Percentiles rank a stretch among this genome's conserved stretches.
Evolutionary conservation across 2,888 invertebrate genomes (phyloP).

Genomic region (Pammene fasciana): DNA sequence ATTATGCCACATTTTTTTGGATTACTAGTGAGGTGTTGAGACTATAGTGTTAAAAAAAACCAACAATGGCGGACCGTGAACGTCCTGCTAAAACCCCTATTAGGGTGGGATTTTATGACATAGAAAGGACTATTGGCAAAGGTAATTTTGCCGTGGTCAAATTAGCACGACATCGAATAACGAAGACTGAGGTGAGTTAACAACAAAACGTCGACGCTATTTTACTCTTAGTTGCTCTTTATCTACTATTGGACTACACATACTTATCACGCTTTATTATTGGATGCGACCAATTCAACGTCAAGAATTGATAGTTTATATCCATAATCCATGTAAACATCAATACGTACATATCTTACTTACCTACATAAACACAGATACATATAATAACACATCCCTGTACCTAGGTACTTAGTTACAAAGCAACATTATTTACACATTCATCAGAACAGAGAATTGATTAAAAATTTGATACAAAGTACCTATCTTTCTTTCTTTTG

Average conservation of each 20-base stretch:
- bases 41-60: conserved; percentile 57
- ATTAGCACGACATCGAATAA: conserved; percentile 97
- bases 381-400: background rate
- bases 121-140: conserved; percentile 98
- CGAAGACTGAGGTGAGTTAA: conserved; percentile 96
- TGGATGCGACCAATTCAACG: background rate
- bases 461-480: too few relatives aligned
- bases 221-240: background rate
- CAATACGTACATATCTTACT: background rate
- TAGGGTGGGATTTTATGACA: conserved; percentile 98
- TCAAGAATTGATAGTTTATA: background rate
- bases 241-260: background rate
- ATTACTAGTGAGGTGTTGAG: conserved; percentile 40
- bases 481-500: too few relatives aligned
- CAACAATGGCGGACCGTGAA: conserved; percentile 83
- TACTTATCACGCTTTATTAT: background rate
- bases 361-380: background rate
- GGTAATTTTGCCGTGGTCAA: conserved; percentile 99
- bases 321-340: conserved; percentile 6
- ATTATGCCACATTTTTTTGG: conserved; percentile 41
- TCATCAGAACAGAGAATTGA: too few relatives aligned
- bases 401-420: too few relatives aligned
- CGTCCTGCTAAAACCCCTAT: conserved; percentile 87
- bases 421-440: too few relatives aligned
- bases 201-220: background rate